Conservation (phyloP, 2,113 vertebrate genomes). For the Athene cunicularia region DNA sequence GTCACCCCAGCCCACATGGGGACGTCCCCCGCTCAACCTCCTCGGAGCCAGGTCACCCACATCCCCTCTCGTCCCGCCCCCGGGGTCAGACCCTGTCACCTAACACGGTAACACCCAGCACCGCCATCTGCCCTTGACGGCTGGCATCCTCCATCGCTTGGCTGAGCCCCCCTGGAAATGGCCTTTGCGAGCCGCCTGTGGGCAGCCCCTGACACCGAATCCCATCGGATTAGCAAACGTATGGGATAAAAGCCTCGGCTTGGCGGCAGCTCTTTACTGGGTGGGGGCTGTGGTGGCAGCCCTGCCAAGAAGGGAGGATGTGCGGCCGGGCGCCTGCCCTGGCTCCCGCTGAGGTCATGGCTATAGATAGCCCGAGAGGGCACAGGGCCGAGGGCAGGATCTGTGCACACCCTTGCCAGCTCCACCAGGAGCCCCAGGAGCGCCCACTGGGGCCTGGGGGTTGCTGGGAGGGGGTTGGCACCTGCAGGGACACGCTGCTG, state of each 20-base stretch:
- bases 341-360: conserved; percentile 8
- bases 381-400: neutral
- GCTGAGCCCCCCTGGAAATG: neutral
- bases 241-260: conserved; percentile 8
- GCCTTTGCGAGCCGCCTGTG: neutral
- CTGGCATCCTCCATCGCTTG: neutral
- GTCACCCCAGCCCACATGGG: neutral
- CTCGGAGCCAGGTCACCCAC: neutral
- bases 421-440: neutral
- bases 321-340: neutral
- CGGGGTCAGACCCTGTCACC: neutral
- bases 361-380: conserved; percentile 44
- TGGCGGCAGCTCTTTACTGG: neutral
- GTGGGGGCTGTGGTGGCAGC: neutral
- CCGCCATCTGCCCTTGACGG: neutral
- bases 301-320: conserved; percentile 14
- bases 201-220: conserved; percentile 28
- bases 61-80: neutral
- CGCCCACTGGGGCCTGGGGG: neutral
- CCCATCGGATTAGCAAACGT: neutral
- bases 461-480: neutral
- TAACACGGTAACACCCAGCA: neutral
- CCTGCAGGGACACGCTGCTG: neutral
- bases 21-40: neutral
- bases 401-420: neutral